Percentiles rank a stretch among this genome's conserved stretches.
These are phyloP conservation scores for Hetaerina titia DNA, from an alignment of 2,888 invertebrate species.

Conservation along the genomic window DNA sequence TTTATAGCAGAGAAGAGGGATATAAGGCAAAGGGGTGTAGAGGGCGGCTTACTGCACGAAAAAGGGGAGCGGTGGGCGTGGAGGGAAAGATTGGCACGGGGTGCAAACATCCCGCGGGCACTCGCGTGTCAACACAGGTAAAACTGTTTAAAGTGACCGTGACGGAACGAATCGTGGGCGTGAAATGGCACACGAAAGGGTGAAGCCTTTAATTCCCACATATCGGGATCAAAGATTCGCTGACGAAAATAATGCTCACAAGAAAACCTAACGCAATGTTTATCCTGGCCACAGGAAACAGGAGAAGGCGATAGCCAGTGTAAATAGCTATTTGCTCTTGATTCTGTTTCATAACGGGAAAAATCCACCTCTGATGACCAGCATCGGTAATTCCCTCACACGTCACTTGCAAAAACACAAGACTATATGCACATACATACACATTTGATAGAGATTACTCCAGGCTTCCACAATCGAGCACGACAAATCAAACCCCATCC, in stretches of 20 bases:
- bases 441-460: neutral
- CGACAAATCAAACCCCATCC: no score
- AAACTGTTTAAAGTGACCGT: neutral
- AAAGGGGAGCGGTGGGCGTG: neutral
- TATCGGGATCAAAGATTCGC: neutral
- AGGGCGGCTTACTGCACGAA: neutral
- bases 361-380: neutral
- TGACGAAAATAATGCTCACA: neutral
- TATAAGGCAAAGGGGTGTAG: no score
- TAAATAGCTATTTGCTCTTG: neutral
- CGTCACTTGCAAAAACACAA: neutral
- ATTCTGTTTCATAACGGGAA: neutral
- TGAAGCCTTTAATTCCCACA: neutral
- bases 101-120: neutral
- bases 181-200: neutral
- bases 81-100: neutral
- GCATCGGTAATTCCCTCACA: neutral
- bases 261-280: neutral
- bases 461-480: neutral
- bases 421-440: neutral
- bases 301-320: neutral
- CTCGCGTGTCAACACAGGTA: neutral
- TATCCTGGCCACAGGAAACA: neutral
- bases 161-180: neutral
- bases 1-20: neutral